Conservation (phyloP, 2,113 vertebrate genomes). For the Brevimyrus niger region DNA sequence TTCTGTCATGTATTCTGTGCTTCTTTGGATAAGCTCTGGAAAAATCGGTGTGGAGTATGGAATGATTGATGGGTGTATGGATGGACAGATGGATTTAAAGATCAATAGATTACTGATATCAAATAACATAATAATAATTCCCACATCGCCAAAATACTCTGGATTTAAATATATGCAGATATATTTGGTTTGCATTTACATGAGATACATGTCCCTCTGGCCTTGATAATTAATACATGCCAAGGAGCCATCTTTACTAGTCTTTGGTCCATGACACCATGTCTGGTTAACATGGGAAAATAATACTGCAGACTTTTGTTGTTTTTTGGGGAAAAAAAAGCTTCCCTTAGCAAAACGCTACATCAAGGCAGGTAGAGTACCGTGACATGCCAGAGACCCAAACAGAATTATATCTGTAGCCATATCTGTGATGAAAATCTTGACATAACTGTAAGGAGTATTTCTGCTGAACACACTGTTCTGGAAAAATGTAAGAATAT, state of each 20-base stretch:
- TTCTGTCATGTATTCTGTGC: background rate
- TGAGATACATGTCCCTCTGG: background rate
- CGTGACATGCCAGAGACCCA: background rate
- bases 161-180: background rate
- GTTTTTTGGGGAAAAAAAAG: background rate
- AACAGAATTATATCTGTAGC: background rate
- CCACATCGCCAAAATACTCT: background rate
- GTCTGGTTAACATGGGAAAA: background rate
- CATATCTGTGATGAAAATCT: background rate
- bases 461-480: background rate
- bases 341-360: background rate
- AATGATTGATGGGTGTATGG: background rate
- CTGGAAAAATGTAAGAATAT: background rate
- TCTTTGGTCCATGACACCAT: background rate
- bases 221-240: background rate
- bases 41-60: background rate
- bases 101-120: background rate
- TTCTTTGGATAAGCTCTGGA: background rate
- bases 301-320: background rate
- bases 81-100: background rate
- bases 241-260: background rate
- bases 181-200: background rate
- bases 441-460: background rate
- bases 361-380: background rate
- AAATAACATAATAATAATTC: background rate